Evolutionary conservation across 1,140 invertebrate species (phyloP), one percentile per base, ranked within the genome.

Genomic region (Phthorimaea operculella): DNA sequence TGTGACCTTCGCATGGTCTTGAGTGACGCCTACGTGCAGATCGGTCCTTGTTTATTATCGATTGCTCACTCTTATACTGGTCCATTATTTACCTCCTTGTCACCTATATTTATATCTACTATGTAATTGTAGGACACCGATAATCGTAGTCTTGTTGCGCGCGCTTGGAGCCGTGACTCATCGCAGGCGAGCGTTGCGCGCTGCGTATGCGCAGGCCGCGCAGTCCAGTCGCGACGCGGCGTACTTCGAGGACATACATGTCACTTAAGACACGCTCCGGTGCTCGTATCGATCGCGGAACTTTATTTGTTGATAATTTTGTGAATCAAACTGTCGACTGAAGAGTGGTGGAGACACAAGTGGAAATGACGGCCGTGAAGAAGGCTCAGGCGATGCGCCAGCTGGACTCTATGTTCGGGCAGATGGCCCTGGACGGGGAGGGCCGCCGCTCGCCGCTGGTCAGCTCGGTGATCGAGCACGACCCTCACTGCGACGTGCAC

Each of bases 361-460:
- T 61, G 58, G 72, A 68, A 54, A 85, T 86, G 83, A 83, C 87
- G 21, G 80, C 87, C 17, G 85, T 87, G 21, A 88, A 88, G 71
- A 89, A 89, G 62, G 88, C 88, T 47, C 86, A 88, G 28, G 90
- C 91, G 1, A 90, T 92, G 66, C 90, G 89, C 57, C 88, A 91
- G 44, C 73, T 93, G 62, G 91, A 93, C 69, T 90, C 89, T 0
- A 87, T 93, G 55, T 93, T 93, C 74, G 87, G 87, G 33, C 90
- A 89, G 62, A 87, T 90, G 39, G 90, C 87, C 66, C 62, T 92
- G 52, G 89, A 91, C 16, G 75, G 79, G 54, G 72, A 75, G 63
- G 81, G 72, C 34, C 77, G 70, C 50, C 74, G 74, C 60, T 77
- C 71, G 21, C 85, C 86, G 15, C 79, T 87, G 47, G 74, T 87